phyloP scores from a whole-genome alignment of 2,113 vertebrate genomes.

The Hippocampus comes region DNA sequence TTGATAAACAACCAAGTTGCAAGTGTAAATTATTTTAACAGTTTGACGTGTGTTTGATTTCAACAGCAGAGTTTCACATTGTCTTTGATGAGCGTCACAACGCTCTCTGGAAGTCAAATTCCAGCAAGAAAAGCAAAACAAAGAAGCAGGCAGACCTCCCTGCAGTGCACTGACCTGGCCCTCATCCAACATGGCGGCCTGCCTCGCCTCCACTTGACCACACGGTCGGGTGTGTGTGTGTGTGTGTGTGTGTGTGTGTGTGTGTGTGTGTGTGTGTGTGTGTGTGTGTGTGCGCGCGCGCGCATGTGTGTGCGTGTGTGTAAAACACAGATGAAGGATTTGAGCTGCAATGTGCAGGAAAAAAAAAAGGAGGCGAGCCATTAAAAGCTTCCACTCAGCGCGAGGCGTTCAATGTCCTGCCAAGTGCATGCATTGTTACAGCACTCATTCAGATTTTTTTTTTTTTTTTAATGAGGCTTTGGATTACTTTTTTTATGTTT shows the following conservation, averaged over 20 bases:
- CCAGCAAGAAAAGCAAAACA: not conserved
- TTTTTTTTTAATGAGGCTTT: not conserved
- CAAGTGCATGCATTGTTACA: not conserved
- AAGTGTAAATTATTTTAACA: too few species aligned
- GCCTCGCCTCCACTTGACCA: conserved; percentile 5
- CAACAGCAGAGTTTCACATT: too few species aligned
- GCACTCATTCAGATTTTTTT: not conserved
- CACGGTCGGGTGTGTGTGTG: not conserved
- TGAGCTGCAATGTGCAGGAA: not conserved
- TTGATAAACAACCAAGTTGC: too few species aligned
- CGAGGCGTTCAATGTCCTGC: not conserved
- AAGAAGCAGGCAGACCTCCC: not conserved
- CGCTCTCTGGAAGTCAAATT: not conserved
- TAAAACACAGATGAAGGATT: not conserved
- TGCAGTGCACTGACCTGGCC: conserved; percentile 1
- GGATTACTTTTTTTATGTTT: not conserved
- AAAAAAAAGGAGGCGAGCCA: not conserved
- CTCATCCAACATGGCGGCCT: not conserved
- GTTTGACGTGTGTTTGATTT: too few species aligned
- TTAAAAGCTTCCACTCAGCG: not conserved
- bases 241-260: not conserved
- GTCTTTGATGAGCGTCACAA: too few species aligned
- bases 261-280: not conserved
- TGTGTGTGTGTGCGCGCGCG: not conserved
- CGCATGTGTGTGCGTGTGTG: not conserved